Evolutionary conservation across 2,797 vertebrate genomes (phyloP), one percentile per base, ranked within the genome.

Genomic region (Pogonophryne albipinna): DNA sequence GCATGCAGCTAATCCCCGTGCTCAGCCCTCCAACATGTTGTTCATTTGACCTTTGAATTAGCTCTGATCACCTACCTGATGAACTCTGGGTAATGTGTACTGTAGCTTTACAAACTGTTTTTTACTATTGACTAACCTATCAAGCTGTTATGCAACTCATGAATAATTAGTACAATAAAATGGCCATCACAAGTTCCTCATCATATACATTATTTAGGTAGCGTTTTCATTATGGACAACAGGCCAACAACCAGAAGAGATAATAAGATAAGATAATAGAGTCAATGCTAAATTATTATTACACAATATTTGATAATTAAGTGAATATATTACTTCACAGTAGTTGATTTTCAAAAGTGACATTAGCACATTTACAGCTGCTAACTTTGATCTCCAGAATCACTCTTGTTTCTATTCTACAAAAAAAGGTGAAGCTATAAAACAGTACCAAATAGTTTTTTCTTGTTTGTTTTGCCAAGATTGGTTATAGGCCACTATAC

Each of bases 1-100:
- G n/a, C 49, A 20, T 65, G 82, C 74, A 60, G 66, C 46, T 73
- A 70, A 77, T 81, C 70, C 62, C 19, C 49, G 34, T 38, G 53
- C 64, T 64, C 50, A 47, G 16, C 47, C 20, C 44, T 68, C 31
- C 34, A 42, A 65, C 59, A 57, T 31, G 66, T 78, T 31, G 66
- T 78, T 73, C 64, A 58, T 52, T 4, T 34, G 53, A 69, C 38
- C 58, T 34, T 51, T 42, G 19, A 73, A 83, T 76, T 31, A 64
- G 41, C 62, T 66, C 62, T 12, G 53, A 56, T 45, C 67, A 58
- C 51, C 46, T 49, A 3, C 31, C 42, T 60, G 74, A 49, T 31
- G 15, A 65, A 49, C 16, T 42, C 34, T 27, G 14, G 4, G 17
- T 34, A 0, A 56, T 12, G 31, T 52, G 6, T 10, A 13, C 19